Base-by-base conservation (phyloP, 23 tunicate genomes). In the Aplidium turbinatum region DNA sequence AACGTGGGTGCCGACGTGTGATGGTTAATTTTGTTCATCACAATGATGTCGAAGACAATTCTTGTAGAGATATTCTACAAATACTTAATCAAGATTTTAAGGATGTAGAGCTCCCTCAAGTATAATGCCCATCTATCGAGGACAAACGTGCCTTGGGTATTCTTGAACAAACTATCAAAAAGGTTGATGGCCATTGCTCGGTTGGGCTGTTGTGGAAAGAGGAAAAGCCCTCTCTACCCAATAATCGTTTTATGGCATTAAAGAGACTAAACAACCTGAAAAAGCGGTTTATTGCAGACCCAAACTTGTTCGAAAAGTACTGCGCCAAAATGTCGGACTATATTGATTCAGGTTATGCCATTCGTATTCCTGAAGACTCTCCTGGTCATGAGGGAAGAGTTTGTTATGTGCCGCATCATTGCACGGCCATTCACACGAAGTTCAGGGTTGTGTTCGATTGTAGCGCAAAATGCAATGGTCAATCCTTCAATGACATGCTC, bases 161-260 rank as follows among this genome's bases (percentile, higher is more conserved):
- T 27, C 7, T 60, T 11, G 31, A 60, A 6, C 29, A 29, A 4
- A 60, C 68, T 4, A 9, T 60, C 7, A 60, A 60, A 30, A 60
- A 0, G 62, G 61, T 18, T 0, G 0, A 0, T 68, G 62, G 61
- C 13, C 1, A 68, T 40, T 68, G 7, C 38, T 60, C 68, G 35
- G 68, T 60, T 4, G 68, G 68, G 3, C 35, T 60, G 5, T 30
- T 60, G 6, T 60, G 68, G 68, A 60, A 60, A 29, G 68, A 60
- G 7, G 68, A 60, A 6, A 5, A 16, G 3, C 13, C 36, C 7
- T 6, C 4, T 28, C 5, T 26, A 29, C n/a, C 68, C 4, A 20
- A 60, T 29, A 20, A 20, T 42, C 74, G 68, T 26, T 9, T 4
- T 16, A 4, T 60, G 68, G 68, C 35, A 27, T 36, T 6, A 20